A percentile compares a stretch with the other conserved stretches of the same genome.
These are phyloP conservation scores for Sesamia nonagrioides DNA, from an alignment of 1,140 invertebrate genomes.

Conservation along the genomic window DNA sequence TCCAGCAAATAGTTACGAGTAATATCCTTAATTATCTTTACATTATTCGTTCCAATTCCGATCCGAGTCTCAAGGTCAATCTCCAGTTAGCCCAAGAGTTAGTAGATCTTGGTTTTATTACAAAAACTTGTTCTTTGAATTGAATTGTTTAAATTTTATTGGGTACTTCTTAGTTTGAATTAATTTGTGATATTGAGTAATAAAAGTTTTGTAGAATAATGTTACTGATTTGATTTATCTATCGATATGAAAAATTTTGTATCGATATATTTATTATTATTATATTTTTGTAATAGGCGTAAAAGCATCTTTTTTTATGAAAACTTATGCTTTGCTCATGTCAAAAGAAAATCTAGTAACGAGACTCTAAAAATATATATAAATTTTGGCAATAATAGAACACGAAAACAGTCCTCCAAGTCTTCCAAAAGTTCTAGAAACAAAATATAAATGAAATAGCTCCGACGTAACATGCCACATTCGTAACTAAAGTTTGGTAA, in stretches of 20 bases:
- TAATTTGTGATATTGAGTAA: background rate
- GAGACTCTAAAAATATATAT: no score
- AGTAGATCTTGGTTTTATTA: background rate
- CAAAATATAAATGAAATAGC: slow-evolving; percentile 2
- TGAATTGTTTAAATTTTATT: background rate
- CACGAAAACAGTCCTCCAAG: background rate
- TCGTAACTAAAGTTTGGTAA: background rate
- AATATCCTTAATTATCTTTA: background rate
- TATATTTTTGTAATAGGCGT: no score
- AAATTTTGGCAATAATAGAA: no score
- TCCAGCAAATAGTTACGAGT: background rate
- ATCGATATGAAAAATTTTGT: no score
- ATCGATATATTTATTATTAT: no score
- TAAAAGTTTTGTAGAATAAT: background rate
- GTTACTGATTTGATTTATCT: no score
- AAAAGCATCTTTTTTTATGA: no score
- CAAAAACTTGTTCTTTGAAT: background rate
- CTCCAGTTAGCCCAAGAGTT: background rate
- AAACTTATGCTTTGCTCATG: no score
- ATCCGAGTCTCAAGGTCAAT: background rate
- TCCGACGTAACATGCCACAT: background rate
- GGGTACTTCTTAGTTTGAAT: background rate
- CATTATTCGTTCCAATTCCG: background rate
- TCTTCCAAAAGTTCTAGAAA: background rate
- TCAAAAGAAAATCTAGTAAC: no score